These are phyloP conservation scores for Idaea aversata DNA, from an alignment of 2,888 invertebrate genomes.

Conservation along the genomic window DNA sequence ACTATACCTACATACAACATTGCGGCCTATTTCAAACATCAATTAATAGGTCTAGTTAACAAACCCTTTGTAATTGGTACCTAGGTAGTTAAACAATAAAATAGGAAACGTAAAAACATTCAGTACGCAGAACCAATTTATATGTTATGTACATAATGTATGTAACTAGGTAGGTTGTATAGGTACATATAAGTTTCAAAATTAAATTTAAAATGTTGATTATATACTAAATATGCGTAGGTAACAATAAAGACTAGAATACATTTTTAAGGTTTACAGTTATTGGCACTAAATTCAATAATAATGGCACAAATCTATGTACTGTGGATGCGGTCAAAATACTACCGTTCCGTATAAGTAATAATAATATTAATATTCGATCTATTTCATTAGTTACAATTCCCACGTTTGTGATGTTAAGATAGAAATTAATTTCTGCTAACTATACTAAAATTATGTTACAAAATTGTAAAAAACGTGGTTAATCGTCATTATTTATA, in stretches of 20 bases:
- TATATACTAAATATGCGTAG: constrained; percentile 76
- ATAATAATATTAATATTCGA: constrained; percentile 44
- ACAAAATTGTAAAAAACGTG: constrained; percentile 71
- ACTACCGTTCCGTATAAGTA: constrained; percentile 36
- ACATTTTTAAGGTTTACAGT: constrained; percentile 77
- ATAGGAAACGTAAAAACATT: constrained; percentile 39
- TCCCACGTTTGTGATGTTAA: constrained; percentile 48
- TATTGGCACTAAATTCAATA: constrained; percentile 79
- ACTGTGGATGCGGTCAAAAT: constrained; percentile 58
- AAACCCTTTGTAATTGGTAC: constrained; percentile 35
- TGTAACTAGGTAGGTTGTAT: constrained; percentile 51
- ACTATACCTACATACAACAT: constrained; percentile 1
- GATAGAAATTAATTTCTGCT: constrained; percentile 63
- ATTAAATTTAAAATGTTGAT: constrained; percentile 73
- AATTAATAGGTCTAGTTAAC: constrained; percentile 42
- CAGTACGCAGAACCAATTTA: constrained; percentile 61
- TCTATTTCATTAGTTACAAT: constrained; percentile 50
- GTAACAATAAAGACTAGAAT: constrained; percentile 81
- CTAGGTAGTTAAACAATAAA: not conserved
- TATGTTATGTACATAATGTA: constrained; percentile 64
- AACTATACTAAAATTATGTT: constrained; percentile 70
- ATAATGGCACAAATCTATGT: constrained; percentile 74
- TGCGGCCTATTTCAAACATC: constrained; percentile 26
- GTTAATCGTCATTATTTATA: constrained; percentile 59
- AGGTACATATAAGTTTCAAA: constrained; percentile 57